A percentile compares a stretch with the other conserved stretches of the same genome.
These are phyloP conservation scores for Rhinolophus sinicus DNA, from an alignment of 2,113 vertebrate species.

Conservation along the genomic window DNA sequence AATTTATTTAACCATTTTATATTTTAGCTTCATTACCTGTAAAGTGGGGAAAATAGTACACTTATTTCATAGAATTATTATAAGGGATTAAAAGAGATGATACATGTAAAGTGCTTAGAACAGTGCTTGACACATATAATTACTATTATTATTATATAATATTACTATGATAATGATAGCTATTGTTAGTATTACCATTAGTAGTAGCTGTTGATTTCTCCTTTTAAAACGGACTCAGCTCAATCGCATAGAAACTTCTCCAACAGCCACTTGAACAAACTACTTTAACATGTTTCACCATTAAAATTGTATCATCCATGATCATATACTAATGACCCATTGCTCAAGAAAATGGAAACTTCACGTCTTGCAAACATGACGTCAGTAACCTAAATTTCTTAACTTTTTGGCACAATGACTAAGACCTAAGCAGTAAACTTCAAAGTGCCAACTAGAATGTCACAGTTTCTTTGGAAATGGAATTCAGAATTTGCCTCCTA, in stretches of 20 bases:
- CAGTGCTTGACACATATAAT: neutral
- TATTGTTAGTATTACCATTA: neutral
- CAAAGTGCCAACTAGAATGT: neutral
- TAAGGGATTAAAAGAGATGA: neutral
- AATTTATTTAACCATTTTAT: neutral
- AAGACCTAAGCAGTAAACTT: conserved; percentile 39
- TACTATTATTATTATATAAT: neutral
- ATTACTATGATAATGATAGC: neutral
- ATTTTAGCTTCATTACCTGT: conserved; percentile 10
- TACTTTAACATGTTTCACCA: neutral
- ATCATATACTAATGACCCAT: neutral
- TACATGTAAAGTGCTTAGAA: neutral
- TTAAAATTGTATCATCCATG: neutral
- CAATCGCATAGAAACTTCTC: neutral
- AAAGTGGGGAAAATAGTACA: neutral
- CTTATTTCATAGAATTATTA: conserved; percentile 33
- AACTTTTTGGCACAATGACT: conserved; percentile 2
- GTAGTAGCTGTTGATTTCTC: neutral
- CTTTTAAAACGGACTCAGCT: conserved; percentile 7
- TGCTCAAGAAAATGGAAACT: conserved; percentile 48
- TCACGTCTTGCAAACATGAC: neutral
- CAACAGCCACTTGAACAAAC: neutral
- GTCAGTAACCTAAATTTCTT: conserved; percentile 47
- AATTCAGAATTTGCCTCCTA: conserved; percentile 40
- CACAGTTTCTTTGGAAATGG: conserved; percentile 43